phyloP scores from a whole-genome alignment of 1,140 invertebrate genomes.

The Ceratina calcarata region DNA sequence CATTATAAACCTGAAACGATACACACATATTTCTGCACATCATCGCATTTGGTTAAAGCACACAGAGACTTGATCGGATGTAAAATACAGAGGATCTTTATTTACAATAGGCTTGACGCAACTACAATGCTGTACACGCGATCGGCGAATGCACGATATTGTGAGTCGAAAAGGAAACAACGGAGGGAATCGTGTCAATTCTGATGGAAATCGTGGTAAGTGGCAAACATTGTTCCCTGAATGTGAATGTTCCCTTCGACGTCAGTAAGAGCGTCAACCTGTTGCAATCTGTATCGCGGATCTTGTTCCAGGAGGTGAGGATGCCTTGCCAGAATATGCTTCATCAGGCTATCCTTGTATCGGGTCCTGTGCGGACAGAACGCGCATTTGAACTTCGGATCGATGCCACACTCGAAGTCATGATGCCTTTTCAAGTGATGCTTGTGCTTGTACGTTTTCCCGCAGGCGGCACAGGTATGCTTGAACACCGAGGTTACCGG shows the following conservation, averaged over 20 bases:
- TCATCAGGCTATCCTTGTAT: conserved; percentile 80
- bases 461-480: conserved; percentile 78
- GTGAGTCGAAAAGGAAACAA: no score
- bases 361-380: conserved; percentile 82
- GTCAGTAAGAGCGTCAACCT: conserved; percentile 42
- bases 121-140: neutral
- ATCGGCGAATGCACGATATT: neutral
- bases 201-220: conserved; percentile 53
- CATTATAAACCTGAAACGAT: neutral
- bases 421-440: conserved; percentile 80
- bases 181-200: conserved; percentile 36
- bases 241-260: conserved; percentile 34
- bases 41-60: neutral
- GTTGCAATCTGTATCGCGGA: conserved; percentile 53
- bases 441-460: conserved; percentile 81
- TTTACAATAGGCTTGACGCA: conserved; percentile 5
- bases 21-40: neutral
- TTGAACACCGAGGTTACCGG: conserved; percentile 25
- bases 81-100: conserved; percentile 28
- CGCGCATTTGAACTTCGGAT: conserved; percentile 81
- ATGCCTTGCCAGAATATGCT: conserved; percentile 74
- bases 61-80: neutral
- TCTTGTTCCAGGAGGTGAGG: conserved; percentile 64
- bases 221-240: conserved; percentile 37
- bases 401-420: conserved; percentile 83